phyloP scores from a whole-genome alignment of 2,797 vertebrate species.

The Argyrosomus regius region DNA sequence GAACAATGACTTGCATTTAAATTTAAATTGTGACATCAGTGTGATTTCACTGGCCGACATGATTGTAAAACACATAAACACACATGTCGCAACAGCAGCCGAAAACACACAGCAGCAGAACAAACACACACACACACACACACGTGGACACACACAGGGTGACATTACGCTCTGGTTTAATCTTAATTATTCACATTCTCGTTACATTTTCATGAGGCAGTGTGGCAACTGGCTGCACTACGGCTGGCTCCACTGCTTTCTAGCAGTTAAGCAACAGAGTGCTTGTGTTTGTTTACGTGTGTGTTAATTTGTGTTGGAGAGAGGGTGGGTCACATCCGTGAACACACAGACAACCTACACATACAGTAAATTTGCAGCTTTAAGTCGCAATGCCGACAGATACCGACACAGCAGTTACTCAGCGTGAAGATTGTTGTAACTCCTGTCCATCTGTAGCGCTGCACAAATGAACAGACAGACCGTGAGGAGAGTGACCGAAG shows the following conservation, averaged over 20 bases:
- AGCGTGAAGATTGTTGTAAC: slow-evolving; percentile 17
- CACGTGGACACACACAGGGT: slow-evolving; percentile 16
- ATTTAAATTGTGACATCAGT: background rate
- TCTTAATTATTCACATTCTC: slow-evolving; percentile 80
- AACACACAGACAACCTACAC: slow-evolving; percentile 4
- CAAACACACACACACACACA: background rate
- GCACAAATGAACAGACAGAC: slow-evolving; percentile 25
- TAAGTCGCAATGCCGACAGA: slow-evolving; percentile 8
- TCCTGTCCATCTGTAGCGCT: slow-evolving; percentile 20
- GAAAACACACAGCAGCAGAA: background rate
- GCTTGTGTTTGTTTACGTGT: slow-evolving; percentile 33
- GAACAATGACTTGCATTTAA: slow-evolving; percentile 3
- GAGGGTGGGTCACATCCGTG: slow-evolving; percentile 4
- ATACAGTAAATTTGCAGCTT: slow-evolving; percentile 18
- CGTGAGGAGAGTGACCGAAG: slow-evolving; percentile 5
- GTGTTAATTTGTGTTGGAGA: slow-evolving; percentile 40
- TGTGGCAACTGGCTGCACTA: slow-evolving; percentile 46
- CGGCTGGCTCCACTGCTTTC: slow-evolving; percentile 38
- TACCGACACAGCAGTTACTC: background rate
- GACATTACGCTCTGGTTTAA: slow-evolving; percentile 68
- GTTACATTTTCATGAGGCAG: slow-evolving; percentile 75
- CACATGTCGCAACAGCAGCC: background rate
- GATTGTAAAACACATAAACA: slow-evolving; percentile 14
- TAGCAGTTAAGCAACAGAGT: slow-evolving; percentile 49
- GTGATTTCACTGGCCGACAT: background rate